A percentile compares a stretch with the other conserved stretches of the same genome.
These are phyloP conservation scores for Ptychoptera albimana DNA, from an alignment of 2,888 invertebrate genomes.

Conservation along the genomic window DNA sequence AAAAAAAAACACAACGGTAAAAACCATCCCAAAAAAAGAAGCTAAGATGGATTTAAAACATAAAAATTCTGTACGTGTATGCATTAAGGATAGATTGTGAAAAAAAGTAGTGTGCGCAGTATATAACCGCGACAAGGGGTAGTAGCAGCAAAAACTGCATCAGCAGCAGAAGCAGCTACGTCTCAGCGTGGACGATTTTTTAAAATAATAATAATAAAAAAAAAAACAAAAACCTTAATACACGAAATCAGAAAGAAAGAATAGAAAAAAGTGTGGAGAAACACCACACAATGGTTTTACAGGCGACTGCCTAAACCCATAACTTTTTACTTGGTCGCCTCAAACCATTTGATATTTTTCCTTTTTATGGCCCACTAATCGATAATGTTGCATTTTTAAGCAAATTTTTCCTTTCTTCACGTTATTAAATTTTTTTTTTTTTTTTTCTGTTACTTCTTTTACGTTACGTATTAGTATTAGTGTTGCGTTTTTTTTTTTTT, in stretches of 20 bases:
- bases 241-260: background rate
- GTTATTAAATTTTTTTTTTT: background rate
- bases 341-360: background rate
- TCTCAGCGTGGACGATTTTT: too few species aligned
- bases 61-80: too few species aligned
- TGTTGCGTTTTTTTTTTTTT: too few species aligned
- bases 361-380: conserved; percentile 12
- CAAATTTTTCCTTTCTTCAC: conserved; percentile 2
- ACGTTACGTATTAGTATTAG: background rate
- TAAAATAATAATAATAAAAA: background rate
- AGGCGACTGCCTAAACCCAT: background rate
- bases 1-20: too few species aligned
- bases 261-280: conserved; percentile 4
- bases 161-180: too few species aligned
- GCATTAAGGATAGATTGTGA: too few species aligned
- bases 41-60: too few species aligned
- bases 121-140: background rate
- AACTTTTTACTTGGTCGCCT: too few species aligned
- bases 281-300: conserved; percentile 5
- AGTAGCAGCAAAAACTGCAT: background rate
- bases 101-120: too few species aligned
- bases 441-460: background rate
- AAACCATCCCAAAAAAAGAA: too few species aligned
- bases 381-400: conserved; percentile 13
- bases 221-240: background rate